Evolutionary conservation across 2,888 invertebrate species (phyloP).

Genomic region (Machimus atricapillus): DNA sequence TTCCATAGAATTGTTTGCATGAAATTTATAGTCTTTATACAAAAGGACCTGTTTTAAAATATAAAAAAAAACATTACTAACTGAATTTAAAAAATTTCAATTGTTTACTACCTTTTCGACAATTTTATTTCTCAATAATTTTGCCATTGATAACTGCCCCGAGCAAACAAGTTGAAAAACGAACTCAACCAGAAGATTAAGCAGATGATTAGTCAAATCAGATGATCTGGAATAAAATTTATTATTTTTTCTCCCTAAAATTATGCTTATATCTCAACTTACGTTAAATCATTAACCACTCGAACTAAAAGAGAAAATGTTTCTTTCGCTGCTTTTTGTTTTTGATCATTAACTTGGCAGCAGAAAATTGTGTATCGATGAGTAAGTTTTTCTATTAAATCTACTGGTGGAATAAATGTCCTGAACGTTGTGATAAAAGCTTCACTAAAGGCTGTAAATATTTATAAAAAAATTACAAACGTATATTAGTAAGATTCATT

Average conservation of each 20-base stretch:
- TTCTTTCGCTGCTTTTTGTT: constrained; percentile 81
- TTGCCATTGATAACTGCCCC: constrained; percentile 91
- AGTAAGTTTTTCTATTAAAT: constrained; percentile 85
- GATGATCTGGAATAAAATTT: constrained; percentile 70
- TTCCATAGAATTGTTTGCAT: constrained; percentile 61
- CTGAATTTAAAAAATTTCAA: not conserved
- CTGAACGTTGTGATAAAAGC: constrained; percentile 98
- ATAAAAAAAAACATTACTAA: not conserved
- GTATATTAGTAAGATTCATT: not conserved
- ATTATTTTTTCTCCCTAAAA: not conserved
- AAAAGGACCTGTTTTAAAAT: constrained; percentile 52
- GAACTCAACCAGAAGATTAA: constrained; percentile 88
- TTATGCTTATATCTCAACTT: constrained; percentile 61
- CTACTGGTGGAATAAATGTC: constrained; percentile 89
- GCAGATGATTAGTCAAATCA: constrained; percentile 81
- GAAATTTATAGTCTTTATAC: constrained; percentile 58
- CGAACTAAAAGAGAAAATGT: constrained; percentile 91
- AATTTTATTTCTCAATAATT: constrained; percentile 86
- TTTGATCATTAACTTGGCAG: constrained; percentile 72
- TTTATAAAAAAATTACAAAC: not conserved
- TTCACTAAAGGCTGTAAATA: constrained; percentile 68
- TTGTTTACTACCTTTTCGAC: constrained; percentile 74
- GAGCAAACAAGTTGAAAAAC: constrained; percentile 91
- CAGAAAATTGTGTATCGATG: constrained; percentile 70
- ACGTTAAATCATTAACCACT: constrained; percentile 96